Evolutionary conservation across 2,113 vertebrate species (phyloP).

Genomic region (Chiloscyllium plagiosum): DNA sequence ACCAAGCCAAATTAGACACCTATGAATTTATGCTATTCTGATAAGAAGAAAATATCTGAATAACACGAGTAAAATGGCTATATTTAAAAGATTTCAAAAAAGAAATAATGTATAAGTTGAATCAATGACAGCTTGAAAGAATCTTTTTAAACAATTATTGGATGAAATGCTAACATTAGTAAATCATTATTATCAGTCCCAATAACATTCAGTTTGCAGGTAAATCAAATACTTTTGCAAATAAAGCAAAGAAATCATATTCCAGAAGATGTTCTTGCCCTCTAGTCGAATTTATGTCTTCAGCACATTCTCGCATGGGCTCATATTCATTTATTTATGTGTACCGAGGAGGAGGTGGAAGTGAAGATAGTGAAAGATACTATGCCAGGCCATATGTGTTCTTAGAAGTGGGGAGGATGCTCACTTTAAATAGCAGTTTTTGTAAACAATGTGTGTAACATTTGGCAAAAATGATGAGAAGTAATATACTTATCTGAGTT

Average conservation of each 20-base stretch:
- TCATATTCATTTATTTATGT: background rate
- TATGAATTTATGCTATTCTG: background rate
- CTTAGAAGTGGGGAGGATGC: constrained; percentile 31
- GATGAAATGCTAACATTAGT: background rate
- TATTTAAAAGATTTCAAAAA: background rate
- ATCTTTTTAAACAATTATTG: background rate
- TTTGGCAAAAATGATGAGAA: background rate
- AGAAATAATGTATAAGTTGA: background rate
- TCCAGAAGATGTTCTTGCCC: background rate
- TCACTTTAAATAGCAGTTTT: background rate
- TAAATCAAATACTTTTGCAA: background rate
- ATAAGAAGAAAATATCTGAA: background rate
- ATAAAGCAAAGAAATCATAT: background rate
- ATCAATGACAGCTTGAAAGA: background rate
- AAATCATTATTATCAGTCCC: background rate
- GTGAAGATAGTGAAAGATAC: constrained; percentile 31
- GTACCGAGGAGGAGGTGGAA: background rate
- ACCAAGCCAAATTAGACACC: background rate
- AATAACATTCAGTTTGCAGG: background rate
- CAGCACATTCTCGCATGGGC: background rate
- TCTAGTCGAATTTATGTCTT: background rate
- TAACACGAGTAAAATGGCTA: background rate
- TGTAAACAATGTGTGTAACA: background rate
- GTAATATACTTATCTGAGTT: background rate
- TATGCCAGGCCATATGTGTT: background rate